A percentile compares a stretch with the other conserved stretches of the same genome.
phyloP scores from a whole-genome alignment of 2,797 vertebrate species.

The Molossus alvarezi region DNA sequence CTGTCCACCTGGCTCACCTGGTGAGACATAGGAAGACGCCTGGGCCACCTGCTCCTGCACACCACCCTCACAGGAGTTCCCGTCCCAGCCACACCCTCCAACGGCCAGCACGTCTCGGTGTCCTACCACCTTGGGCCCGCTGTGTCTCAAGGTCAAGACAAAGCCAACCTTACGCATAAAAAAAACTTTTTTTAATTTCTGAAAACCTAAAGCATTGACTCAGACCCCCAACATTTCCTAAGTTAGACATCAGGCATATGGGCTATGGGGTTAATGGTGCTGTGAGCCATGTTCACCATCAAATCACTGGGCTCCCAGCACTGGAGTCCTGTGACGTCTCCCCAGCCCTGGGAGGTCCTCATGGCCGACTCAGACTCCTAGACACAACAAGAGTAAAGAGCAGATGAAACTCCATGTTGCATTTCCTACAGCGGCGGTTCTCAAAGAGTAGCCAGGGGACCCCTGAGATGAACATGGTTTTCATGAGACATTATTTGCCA shows the following conservation, averaged over 20 bases:
- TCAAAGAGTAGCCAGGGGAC: neutral
- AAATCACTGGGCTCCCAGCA: neutral
- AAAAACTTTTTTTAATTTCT: neutral
- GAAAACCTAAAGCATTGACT: neutral
- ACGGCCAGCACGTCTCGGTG: no score
- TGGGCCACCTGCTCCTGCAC: neutral
- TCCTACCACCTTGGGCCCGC: neutral
- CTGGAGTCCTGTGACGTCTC: neutral
- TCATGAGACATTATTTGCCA: neutral
- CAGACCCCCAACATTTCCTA: neutral
- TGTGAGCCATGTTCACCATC: neutral
- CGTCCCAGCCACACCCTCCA: neutral
- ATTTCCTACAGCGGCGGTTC: neutral
- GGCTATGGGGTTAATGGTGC: neutral
- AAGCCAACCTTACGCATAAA: neutral
- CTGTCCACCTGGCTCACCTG: neutral
- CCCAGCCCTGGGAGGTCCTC: neutral
- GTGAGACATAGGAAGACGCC: neutral
- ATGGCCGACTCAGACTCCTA: neutral
- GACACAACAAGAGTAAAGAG: neutral
- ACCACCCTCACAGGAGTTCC: no score
- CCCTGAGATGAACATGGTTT: neutral
- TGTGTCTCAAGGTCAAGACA: neutral
- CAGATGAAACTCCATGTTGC: constrained; percentile 6
- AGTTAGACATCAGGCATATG: neutral